Conservation (phyloP, 2,888 invertebrate species). For the Polymixis lichenea region DNA sequence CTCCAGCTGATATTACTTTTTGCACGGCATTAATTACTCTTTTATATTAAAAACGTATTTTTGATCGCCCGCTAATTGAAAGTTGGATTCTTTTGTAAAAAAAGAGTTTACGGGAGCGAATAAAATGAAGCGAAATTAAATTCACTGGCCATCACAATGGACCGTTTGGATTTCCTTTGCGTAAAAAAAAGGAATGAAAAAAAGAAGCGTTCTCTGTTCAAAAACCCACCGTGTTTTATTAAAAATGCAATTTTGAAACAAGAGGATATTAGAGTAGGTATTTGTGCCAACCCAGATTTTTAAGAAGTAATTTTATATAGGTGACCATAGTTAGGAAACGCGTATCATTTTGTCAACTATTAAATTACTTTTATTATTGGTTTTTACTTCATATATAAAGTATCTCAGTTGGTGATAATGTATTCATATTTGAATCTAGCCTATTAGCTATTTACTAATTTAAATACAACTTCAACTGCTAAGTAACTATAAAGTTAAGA, state of each 20-base stretch:
- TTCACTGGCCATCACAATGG: conserved; percentile 21
- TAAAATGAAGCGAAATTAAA: conserved; percentile 50
- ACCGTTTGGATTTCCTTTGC: conserved; percentile 27
- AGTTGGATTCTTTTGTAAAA: conserved; percentile 18
- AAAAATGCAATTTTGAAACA: conserved; percentile 34
- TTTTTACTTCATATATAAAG: too few species aligned
- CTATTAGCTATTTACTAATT: too few species aligned
- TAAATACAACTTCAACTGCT: too few species aligned
- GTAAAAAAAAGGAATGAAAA: conserved; percentile 8
- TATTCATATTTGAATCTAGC: too few species aligned
- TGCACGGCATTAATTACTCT: conserved; percentile 5
- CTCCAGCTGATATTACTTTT: conserved; percentile 12
- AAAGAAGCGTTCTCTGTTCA: conserved; percentile 7
- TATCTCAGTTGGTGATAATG: too few species aligned
- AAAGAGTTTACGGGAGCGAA: conserved; percentile 22
- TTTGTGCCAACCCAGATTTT: background rate
- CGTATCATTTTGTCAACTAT: background rate
- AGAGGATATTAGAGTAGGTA: conserved; percentile 1
- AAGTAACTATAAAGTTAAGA: too few species aligned
- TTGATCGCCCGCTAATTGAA: conserved; percentile 32
- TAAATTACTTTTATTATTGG: background rate
- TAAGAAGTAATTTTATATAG: background rate
- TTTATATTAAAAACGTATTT: conserved; percentile 24
- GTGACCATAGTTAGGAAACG: background rate
- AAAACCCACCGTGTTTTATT: conserved; percentile 19